phyloP scores from a whole-genome alignment of 2,888 invertebrate species.

The Cenopis cana region DNA sequence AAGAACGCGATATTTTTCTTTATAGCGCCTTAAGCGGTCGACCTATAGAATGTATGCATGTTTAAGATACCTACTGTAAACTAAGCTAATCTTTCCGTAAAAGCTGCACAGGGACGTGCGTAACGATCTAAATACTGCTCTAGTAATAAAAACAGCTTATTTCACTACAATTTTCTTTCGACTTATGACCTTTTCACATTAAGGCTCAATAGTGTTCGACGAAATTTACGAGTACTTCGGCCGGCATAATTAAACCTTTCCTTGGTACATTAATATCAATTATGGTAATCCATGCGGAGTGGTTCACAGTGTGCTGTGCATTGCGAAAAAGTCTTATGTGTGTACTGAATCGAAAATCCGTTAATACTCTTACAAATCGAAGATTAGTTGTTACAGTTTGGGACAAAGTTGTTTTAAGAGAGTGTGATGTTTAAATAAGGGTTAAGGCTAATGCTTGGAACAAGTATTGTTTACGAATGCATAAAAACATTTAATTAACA shows the following conservation, averaged over 20 bases:
- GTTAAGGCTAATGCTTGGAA: neutral
- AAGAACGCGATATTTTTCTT: too few species aligned
- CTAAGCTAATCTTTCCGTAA: slow-evolving; percentile 40
- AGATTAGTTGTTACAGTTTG: neutral
- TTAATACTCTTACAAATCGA: neutral
- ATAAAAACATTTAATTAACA: too few species aligned
- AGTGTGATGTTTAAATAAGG: neutral
- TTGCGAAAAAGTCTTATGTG: slow-evolving; percentile 7
- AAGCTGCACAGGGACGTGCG: slow-evolving; percentile 49
- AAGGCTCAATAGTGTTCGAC: slow-evolving; percentile 51
- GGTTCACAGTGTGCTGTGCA: slow-evolving; percentile 60
- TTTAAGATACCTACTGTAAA: too few species aligned
- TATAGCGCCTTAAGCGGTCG: too few species aligned
- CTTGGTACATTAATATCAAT: slow-evolving; percentile 77
- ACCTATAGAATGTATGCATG: too few species aligned
- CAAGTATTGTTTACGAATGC: too few species aligned
- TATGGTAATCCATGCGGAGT: slow-evolving; percentile 72
- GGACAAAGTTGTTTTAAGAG: slow-evolving; percentile 6
- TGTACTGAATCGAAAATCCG: neutral
- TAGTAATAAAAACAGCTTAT: neutral
- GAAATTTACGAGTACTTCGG: slow-evolving; percentile 69
- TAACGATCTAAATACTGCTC: slow-evolving; percentile 39
- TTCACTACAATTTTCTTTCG: neutral
- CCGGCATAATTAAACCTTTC: slow-evolving; percentile 75
- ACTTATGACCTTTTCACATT: neutral